Base-by-base conservation (phyloP, 2,113 vertebrate species). In the Rhynchopsitta pachyrhyncha region DNA sequence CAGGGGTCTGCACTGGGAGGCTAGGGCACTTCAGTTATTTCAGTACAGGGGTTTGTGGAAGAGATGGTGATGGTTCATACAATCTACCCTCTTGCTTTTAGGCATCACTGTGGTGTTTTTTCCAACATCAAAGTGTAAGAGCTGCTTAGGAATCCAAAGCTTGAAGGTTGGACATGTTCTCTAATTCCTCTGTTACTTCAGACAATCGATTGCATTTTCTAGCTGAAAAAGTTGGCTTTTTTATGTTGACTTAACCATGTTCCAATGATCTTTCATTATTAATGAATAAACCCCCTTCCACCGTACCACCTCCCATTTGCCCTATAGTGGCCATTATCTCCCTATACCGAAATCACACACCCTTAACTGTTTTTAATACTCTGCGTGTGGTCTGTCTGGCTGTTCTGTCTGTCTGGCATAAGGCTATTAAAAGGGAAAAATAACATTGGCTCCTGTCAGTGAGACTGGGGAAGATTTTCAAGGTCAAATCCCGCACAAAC, bases 401-500 rank as follows among this genome's bases (percentile, higher is more conserved):
- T 94, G 73, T 71, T 93, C 88, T 76, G 89, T 95, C 94, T 96
- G 90, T 83, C 95, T 94, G 93, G 83, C 86, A 96, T 66, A 89
- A 92, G 53, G 66, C 77, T 87, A 84, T 95, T 93, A 94, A 84
- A 91, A 82, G 66, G 52, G 81, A 87, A 97, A 97, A 96, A 95
- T 82, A 91, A 81, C 92, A 89, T 89, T 91, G 88, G 88, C 77
- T 94, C 29, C 92, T 90, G 88, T 96, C 95, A 93, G 9, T 95
- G 91, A 89, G 92, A 93, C 77, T 19, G 14, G 66, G 78, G 96
- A 94, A 92, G 88, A 97, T 96, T 96, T 96, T 96, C 92, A 93
- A 94, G 96, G 95, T 94, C 88, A 95, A 94, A 97, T 96, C 88
- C 93, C 89, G 69, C 90, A 92, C 82, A 93, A 94, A 96, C 76